Evolutionary conservation across 2,888 invertebrate genomes (phyloP).

Genomic region (Pogonocherus hispidulus): DNA sequence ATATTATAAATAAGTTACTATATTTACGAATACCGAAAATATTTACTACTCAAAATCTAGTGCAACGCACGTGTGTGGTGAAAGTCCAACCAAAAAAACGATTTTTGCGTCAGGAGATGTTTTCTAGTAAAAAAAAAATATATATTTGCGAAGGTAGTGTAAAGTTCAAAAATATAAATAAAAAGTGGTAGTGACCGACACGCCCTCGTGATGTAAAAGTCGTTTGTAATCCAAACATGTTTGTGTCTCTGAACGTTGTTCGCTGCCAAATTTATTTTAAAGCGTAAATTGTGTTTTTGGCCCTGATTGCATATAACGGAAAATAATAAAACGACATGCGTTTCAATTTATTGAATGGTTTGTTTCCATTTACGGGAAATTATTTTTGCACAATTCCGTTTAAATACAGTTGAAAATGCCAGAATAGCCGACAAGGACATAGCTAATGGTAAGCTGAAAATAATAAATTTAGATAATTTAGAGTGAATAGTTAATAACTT

Average conservation of each 20-base stretch:
- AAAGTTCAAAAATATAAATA: neutral
- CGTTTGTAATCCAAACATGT: neutral
- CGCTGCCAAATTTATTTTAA: neutral
- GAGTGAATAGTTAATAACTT: no score
- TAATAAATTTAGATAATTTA: no score
- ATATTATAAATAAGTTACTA: no score
- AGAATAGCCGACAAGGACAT: no score
- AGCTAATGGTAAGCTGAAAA: no score
- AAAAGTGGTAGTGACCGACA: neutral
- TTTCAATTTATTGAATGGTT: neutral
- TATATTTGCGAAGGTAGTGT: neutral
- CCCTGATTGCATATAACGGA: neutral
- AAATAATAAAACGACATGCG: neutral
- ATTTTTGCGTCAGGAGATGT: neutral
- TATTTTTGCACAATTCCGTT: neutral
- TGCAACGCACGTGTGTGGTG: neutral
- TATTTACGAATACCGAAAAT: neutral
- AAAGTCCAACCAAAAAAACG: neutral
- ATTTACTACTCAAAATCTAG: neutral
- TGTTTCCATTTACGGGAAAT: slow-evolving; percentile 2
- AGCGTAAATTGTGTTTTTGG: neutral
- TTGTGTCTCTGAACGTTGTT: neutral
- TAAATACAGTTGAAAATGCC: neutral
- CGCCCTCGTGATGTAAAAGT: neutral
- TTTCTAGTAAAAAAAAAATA: neutral